Base-by-base conservation (phyloP, 2,113 vertebrate species). In the Okapia johnstoni region DNA sequence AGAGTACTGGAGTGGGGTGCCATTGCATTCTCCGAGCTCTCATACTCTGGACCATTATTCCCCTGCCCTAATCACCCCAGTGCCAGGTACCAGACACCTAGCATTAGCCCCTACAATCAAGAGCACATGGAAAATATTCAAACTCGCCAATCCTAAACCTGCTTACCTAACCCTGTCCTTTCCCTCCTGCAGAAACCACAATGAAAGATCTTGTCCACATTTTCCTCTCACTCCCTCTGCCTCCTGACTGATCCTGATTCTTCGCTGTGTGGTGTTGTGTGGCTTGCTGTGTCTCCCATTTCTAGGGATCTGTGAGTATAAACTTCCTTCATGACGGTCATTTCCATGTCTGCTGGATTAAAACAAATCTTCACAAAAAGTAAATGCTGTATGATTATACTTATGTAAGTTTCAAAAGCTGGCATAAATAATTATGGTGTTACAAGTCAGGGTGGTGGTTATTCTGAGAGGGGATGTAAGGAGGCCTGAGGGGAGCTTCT, bases 351-450 rank as follows among this genome's bases (percentile, higher is more conserved):
- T 96, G 91, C 16, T 2, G 26, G 48, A 90, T 89, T 70, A 94
- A 94, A 94, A 79, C 36, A 92, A 95, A 95, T 90, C 79, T 33
- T 14, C n/a, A 70, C 13, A 33, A n/a, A 40, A 54, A 60, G 16
- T 92, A 94, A 94, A 90, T 88, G 88, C 76, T 54, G 6, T 33
- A 80, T 87, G 48, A 96, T 83, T 57, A 83, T 15, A 81, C 52
- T 96, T 95, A 86, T 55, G 66, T 73, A 85, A 98, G 87, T 73
- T 92, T 95, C 73, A 95, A 85, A 96, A 93, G 13, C 25, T 86
- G 70, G 17, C n/a, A 70, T 76, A 86, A 90, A 16, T 76, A 93
- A 57, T 86, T 92, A 70, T 70, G n/a, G 50, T 70, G 5, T 70
- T 88, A 77, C 61, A 83, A 61, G 17, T 83, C 50, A 60, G n/a